A percentile compares a stretch with the other conserved stretches of the same genome.
These are phyloP conservation scores for Matsumyia berberina DNA, from an alignment of 2,888 invertebrate genomes.

Conservation along the genomic window DNA sequence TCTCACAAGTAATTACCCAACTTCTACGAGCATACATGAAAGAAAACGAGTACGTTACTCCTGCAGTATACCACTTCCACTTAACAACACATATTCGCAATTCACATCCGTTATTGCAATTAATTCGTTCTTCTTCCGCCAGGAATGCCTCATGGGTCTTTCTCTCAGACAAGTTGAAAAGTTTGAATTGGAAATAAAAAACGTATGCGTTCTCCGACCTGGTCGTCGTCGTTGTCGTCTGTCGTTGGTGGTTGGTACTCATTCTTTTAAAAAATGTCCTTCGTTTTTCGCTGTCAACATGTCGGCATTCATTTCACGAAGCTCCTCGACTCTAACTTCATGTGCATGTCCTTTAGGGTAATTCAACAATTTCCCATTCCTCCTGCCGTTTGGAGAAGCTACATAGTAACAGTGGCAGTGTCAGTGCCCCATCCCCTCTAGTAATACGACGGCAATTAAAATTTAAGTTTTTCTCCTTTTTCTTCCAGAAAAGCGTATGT, in stretches of 20 bases:
- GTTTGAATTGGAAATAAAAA: conserved; percentile 65
- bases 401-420: conserved; percentile 14
- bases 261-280: conserved; percentile 41
- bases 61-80: conserved; percentile 36
- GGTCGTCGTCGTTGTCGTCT: conserved; percentile 19
- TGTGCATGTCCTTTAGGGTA: conserved; percentile 57
- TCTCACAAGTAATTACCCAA: conserved; percentile 51
- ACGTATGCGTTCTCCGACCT: conserved; percentile 9
- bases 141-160: conserved; percentile 51
- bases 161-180: conserved; percentile 62
- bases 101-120: conserved; percentile 76
- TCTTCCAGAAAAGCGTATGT: conserved; percentile 48
- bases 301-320: conserved; percentile 61
- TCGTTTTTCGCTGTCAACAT: conserved; percentile 62
- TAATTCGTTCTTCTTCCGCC: conserved; percentile 70
- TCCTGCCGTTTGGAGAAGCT: background rate
- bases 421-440: background rate
- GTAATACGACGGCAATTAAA: conserved; percentile 70
- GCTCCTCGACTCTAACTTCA: conserved; percentile 41
- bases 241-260: conserved; percentile 14
- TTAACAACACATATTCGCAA: conserved; percentile 73
- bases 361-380: conserved; percentile 63
- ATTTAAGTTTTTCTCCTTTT: conserved; percentile 41
- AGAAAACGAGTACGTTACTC: conserved; percentile 44
- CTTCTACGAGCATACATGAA: conserved; percentile 23